These are phyloP conservation scores for Parascotia fuliginaria DNA, from an alignment of 2,888 invertebrate species.

Conservation along the genomic window DNA sequence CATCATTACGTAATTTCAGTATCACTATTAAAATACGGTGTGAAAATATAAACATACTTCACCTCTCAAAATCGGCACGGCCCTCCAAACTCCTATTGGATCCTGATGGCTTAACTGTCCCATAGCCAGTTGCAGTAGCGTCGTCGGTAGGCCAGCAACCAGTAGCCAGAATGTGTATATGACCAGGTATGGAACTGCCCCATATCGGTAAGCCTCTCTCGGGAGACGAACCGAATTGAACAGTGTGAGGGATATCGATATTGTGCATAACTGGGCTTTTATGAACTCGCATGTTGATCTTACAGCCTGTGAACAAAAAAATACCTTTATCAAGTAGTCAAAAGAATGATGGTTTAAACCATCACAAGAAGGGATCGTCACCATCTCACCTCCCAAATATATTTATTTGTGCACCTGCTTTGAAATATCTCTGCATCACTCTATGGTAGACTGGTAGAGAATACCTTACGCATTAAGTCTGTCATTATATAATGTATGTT, in stretches of 20 bases:
- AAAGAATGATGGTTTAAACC: too few relatives aligned
- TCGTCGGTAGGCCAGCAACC: constrained; percentile 85
- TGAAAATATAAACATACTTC: constrained; percentile 1
- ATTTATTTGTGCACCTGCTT: too few relatives aligned
- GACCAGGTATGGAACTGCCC: constrained; percentile 87
- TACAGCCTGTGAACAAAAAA: constrained; percentile 65
- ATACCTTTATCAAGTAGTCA: neutral
- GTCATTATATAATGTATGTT: too few relatives aligned
- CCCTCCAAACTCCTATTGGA: constrained; percentile 88
- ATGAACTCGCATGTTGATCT: constrained; percentile 68
- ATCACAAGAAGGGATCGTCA: too few relatives aligned
- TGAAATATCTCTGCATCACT: too few relatives aligned
- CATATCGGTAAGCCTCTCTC: constrained; percentile 84
- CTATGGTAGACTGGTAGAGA: too few relatives aligned
- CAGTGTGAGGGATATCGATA: constrained; percentile 86
- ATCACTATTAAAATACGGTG: neutral
- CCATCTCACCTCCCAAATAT: too few relatives aligned
- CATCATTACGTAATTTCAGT: too few relatives aligned
- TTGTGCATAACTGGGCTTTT: constrained; percentile 82
- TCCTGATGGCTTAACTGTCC: constrained; percentile 89
- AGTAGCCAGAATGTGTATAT: constrained; percentile 86
- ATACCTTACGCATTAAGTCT: too few relatives aligned
- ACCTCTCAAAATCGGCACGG: constrained; percentile 89
- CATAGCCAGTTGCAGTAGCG: constrained; percentile 87
- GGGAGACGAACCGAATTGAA: constrained; percentile 88